Conservation (phyloP, 1,140 invertebrate genomes). For the Cydia pomonella region DNA sequence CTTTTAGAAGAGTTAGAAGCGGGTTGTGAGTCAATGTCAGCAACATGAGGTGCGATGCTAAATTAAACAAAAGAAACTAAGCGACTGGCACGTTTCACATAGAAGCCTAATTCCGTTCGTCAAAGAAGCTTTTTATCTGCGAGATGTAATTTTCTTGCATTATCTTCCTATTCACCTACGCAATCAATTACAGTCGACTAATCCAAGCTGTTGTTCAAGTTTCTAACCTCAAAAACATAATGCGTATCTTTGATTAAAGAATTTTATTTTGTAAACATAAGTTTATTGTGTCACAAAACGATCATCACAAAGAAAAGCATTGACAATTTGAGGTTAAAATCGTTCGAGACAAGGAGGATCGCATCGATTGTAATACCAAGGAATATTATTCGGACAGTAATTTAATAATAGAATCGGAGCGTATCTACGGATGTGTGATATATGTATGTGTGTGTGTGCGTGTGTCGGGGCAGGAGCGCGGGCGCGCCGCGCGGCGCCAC, state of each 20-base stretch:
- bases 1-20: not conserved
- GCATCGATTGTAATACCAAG: not conserved
- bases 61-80: not conserved
- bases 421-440: too few relatives aligned
- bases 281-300: too few relatives aligned
- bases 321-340: not conserved
- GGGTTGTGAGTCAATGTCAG: not conserved
- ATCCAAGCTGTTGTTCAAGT: not conserved
- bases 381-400: not conserved
- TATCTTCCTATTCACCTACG: too few relatives aligned
- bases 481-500: constrained; percentile 26
- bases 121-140: too few relatives aligned
- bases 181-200: not conserved
- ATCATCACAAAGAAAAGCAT: not conserved
- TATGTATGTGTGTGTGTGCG: not conserved
- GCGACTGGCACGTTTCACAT: not conserved
- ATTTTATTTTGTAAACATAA: too few relatives aligned
- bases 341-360: not conserved
- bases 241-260: too few relatives aligned
- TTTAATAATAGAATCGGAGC: too few relatives aligned
- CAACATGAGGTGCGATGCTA: not conserved
- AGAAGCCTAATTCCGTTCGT: not conserved
- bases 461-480: constrained; percentile 1
- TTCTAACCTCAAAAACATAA: not conserved
- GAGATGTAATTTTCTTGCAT: too few relatives aligned